Evolutionary conservation across 1,140 invertebrate species (phyloP).

Genomic region (Cotesia chilonis): DNA sequence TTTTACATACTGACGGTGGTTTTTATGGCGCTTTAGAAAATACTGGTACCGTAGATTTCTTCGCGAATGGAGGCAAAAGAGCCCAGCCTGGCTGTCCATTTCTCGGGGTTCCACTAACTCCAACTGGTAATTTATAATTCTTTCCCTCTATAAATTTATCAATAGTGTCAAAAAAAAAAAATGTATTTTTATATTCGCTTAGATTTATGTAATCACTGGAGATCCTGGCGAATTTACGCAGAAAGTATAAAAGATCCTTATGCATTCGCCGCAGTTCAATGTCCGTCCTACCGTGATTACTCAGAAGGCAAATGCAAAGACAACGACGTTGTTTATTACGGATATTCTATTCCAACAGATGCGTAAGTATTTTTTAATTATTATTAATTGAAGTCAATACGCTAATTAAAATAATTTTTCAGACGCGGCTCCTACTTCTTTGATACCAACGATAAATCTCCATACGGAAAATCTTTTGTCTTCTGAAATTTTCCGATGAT

Average conservation of each 20-base stretch:
- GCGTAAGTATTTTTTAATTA: constrained; percentile 36
- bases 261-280: constrained; percentile 62
- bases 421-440: constrained; percentile 40
- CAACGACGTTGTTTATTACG: constrained; percentile 38
- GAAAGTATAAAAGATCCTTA: constrained; percentile 64
- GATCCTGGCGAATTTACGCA: constrained; percentile 70
- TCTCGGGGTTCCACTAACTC: constrained; percentile 52
- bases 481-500: too few relatives aligned
- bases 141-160: background rate
- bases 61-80: constrained; percentile 70
- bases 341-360: constrained; percentile 38
- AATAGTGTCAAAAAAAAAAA: background rate
- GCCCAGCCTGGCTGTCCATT: constrained; percentile 69
- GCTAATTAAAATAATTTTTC: constrained; percentile 30
- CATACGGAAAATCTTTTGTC: constrained; percentile 25
- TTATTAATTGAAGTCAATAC: constrained; percentile 9
- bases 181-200: constrained; percentile 17
- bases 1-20: constrained; percentile 75
- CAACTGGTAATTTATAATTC: constrained; percentile 54
- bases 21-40: constrained; percentile 67
- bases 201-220: constrained; percentile 73
- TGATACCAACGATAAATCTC: constrained; percentile 34
- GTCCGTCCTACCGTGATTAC: constrained; percentile 38
- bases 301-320: constrained; percentile 25
- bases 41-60: constrained; percentile 72